Evolutionary conservation across 2,888 invertebrate genomes (phyloP), one percentile per base, ranked within the genome.

Genomic region (Phengaris arion): DNA sequence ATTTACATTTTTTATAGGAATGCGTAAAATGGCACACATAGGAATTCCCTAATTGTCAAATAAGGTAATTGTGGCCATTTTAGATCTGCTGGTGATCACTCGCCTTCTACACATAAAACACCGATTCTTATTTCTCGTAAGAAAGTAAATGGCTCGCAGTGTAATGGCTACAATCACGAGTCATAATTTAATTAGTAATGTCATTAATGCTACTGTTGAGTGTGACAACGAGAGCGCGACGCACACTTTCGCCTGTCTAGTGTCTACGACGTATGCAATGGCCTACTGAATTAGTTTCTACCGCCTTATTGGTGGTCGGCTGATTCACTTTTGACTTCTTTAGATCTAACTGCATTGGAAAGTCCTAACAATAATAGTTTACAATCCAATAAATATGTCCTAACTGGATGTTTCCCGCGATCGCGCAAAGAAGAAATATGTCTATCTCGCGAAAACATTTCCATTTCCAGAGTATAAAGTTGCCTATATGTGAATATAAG

Each of bases 151-250:
- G 35, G 35, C 35, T 35, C 35, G 35, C 12, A 7, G 59, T 22
- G 59, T 10, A 5, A 22, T 64, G 8, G 22, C 59, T 22, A 10
- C 59, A 64, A 64, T 64, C 35, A 35, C 35, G 13, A 68, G 46
- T 46, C 12, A 6, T 59, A 22, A 74, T 74, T 22, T 51, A 64
- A 51, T 75, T 15, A 52, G 9, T 54, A 52, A 68, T 68, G 52
- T 45, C 35, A 54, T 69, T 76, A 77, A 70, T 74, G 68, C 74
- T 77, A 72, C 72, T 76, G 77, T 77, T 74, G 70, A 69, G 55
- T 52, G 75, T 76, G 79, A 78, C 82, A 85, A 86, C 83, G 83
- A 82, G 87, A 86, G 84, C 87, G 84, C 83, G 84, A 85, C 86
- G 81, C 81, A 78, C 83, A 87, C 87, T 88, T 87, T 88, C 87